Base-by-base conservation (phyloP, 1,140 invertebrate genomes). In the Zaprionus ghesquierei region DNA sequence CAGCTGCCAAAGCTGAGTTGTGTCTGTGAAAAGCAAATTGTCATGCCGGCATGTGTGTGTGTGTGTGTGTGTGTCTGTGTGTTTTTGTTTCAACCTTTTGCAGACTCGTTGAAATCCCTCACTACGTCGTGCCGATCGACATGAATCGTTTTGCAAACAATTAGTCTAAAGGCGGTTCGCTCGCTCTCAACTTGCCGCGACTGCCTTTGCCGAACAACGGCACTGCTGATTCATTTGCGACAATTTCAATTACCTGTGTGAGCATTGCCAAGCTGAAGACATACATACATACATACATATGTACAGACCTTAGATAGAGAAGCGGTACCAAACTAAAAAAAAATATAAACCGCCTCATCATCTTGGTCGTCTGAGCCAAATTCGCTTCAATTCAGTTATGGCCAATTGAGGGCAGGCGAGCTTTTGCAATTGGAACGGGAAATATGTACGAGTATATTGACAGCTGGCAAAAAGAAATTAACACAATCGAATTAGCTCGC, bases 1-100 rank as follows among this genome's bases (percentile, higher is more conserved):
- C 77, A 81, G 79, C 63, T 81, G 79, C 54, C 65, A 29, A 50
- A 70, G 68, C 35, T 22, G 13, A 54, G n/a, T 41, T 41, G n/a
- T n/a, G 5, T 6, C 35, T 15, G 35, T 15, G 27, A 29, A n/a
- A n/a, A n/a, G n/a, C n/a, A n/a, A n/a, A n/a, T 9, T 29, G 27
- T 22, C 44, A 13, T 23, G 13, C n/a, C 10, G 15, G 22, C 20
- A 12, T 49, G 2, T 50, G n/a, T 6, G 44, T n/a, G 10, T 63
- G 22, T 38, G n/a, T 38, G 3, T n/a, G 2, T 50, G n/a, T 44
- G 22, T 44, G 23, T 27, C 4, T 58, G 35, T 25, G 18, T 49
- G 15, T 38, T 38, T 15, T 33, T 63, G 10, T 46, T 44, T 60
- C 25, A 60, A 60, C 15, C 22, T 25, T 53, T 53, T 56, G 54